Percentiles rank a stretch among this genome's conserved stretches.
phyloP scores from a whole-genome alignment of 2,888 invertebrate species.

The Pristionchus entomophagus region DNA sequence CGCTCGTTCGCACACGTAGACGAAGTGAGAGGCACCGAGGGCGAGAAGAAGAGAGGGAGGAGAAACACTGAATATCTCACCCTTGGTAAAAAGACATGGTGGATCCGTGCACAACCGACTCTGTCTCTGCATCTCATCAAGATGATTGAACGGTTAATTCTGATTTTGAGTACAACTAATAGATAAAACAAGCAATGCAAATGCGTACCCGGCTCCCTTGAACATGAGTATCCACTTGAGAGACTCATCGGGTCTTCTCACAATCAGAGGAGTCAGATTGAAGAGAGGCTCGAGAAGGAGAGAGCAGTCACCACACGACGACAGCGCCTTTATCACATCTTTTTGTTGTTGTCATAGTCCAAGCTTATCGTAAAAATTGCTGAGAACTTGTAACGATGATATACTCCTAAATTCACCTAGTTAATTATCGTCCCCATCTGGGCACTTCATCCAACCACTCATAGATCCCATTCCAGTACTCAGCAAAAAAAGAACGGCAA shows the following conservation, averaged over 20 bases:
- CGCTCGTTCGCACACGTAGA: background rate
- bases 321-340: background rate
- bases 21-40: background rate
- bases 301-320: background rate
- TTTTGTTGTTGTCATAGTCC: no score
- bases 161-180: background rate
- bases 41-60: background rate
- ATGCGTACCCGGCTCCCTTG: background rate
- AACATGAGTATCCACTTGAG: conserved; percentile 13
- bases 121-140: no score
- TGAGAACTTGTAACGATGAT: no score
- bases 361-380: no score
- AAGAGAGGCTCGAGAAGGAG: conserved; percentile 16
- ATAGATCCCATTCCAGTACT: background rate
- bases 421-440: no score
- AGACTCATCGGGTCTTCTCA: background rate
- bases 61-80: background rate
- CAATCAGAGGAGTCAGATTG: conserved; percentile 16
- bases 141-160: no score
- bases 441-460: background rate
- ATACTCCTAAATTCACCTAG: no score
- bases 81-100: no score
- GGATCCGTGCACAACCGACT: no score
- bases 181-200: background rate
- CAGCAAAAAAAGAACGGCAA: background rate